These are phyloP conservation scores for Pelecanus crispus DNA, from an alignment of 2,113 vertebrate species.

Conservation along the genomic window DNA sequence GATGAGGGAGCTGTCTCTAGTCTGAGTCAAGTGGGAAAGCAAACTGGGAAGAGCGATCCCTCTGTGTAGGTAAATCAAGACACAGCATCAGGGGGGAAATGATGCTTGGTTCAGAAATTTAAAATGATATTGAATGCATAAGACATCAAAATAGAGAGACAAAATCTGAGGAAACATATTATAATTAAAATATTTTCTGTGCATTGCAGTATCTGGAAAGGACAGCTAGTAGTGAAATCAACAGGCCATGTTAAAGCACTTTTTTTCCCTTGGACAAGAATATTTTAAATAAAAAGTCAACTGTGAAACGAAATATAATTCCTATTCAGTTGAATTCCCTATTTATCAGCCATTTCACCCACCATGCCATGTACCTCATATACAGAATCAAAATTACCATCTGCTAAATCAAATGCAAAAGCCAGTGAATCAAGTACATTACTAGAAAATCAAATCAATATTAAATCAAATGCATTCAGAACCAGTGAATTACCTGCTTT, in stretches of 20 bases:
- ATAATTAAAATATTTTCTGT: not conserved
- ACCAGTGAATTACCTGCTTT: not conserved
- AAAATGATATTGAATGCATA: not conserved
- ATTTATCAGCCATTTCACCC: not conserved
- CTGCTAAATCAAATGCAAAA: slow-evolving; percentile 18
- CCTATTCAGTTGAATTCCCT: not conserved
- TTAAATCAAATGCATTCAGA: not conserved
- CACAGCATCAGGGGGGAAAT: not conserved
- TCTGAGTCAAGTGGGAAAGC: not conserved
- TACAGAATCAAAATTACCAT: not conserved
- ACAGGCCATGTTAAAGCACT: not conserved
- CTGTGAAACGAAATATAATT: not conserved
- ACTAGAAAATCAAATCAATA: slow-evolving; percentile 5
- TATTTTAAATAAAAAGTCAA: not conserved
- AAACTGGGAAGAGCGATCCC: not conserved
- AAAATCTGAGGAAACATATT: not conserved
- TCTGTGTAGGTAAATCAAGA: not conserved
- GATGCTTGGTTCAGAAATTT: not conserved
- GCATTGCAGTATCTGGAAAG: not conserved
- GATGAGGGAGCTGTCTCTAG: not conserved
- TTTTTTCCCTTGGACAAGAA: not conserved
- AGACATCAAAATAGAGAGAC: not conserved
- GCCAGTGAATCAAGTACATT: not conserved
- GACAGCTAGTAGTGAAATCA: not conserved
- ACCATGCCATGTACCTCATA: not conserved